Conservation (phyloP, 2,797 vertebrate genomes). For the Potorous gilbertii region DNA sequence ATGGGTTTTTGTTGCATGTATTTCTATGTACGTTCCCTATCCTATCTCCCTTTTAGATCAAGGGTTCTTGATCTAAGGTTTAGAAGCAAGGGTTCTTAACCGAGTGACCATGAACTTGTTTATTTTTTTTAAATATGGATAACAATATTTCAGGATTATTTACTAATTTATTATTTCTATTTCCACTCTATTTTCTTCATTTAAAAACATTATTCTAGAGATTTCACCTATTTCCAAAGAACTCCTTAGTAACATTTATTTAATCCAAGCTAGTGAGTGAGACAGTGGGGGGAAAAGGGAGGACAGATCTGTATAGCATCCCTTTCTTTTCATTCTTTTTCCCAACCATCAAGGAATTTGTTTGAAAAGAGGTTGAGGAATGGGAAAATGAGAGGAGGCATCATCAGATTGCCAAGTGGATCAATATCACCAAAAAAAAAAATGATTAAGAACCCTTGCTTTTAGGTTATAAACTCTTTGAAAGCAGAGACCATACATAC, state of each 20-base stretch:
- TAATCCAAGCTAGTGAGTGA: conserved; percentile 66
- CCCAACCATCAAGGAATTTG: conserved; percentile 56
- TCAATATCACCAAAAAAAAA: not conserved
- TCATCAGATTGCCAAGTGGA: conserved; percentile 53
- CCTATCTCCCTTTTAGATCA: not conserved
- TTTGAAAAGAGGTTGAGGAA: conserved; percentile 14
- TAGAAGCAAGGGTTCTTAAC: too few species aligned
- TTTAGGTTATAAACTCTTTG: not conserved
- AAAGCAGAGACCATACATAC: not conserved
- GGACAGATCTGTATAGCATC: conserved; percentile 76
- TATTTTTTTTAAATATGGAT: not conserved
- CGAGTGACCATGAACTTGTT: not conserved
- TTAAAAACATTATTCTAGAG: not conserved
- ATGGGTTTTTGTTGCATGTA: not conserved
- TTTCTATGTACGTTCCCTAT: not conserved
- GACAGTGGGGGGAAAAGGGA: conserved; percentile 51
- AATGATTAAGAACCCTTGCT: not conserved
- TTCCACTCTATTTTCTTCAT: not conserved
- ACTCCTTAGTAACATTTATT: conserved; percentile 57
- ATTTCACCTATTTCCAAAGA: conserved; percentile 3
- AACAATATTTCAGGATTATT: not conserved
- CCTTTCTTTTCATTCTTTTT: conserved; percentile 74
- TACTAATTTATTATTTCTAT: too few species aligned
- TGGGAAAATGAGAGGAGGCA: conserved; percentile 46
- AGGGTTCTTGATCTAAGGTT: too few species aligned